These are phyloP conservation scores for Dysmachus trigonus DNA, from an alignment of 2,888 invertebrate genomes.

Conservation along the genomic window DNA sequence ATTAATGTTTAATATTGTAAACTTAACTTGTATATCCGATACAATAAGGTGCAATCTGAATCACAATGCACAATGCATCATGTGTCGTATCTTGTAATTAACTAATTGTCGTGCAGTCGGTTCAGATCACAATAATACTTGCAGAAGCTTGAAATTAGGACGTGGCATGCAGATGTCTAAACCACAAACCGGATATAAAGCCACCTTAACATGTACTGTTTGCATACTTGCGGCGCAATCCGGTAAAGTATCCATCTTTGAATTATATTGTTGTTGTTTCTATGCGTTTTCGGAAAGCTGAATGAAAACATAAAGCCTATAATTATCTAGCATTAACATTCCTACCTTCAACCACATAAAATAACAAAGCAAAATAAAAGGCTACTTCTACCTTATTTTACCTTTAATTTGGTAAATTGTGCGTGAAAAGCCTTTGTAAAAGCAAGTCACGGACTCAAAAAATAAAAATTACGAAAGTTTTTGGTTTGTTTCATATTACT, in stretches of 20 bases:
- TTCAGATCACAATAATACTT: not conserved
- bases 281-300: not conserved
- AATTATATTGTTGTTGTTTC: too few relatives aligned
- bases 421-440: too few relatives aligned
- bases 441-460: too few relatives aligned
- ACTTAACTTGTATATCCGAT: too few relatives aligned
- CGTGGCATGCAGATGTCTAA: not conserved
- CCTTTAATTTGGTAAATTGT: too few relatives aligned
- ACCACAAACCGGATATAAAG: not conserved
- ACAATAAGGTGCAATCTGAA: too few relatives aligned
- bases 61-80: not conserved
- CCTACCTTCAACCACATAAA: not conserved
- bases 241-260: not conserved
- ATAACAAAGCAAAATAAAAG: not conserved
- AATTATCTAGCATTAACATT: not conserved
- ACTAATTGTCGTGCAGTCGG: not conserved
- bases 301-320: too few relatives aligned
- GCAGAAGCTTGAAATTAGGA: not conserved
- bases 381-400: too few relatives aligned
- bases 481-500: too few relatives aligned
- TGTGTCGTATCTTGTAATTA: not conserved
- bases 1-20: too few relatives aligned
- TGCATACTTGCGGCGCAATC: not conserved
- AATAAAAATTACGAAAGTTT: too few relatives aligned
- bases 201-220: not conserved